Base-by-base conservation (phyloP, 1,140 invertebrate species). In the Periplaneta americana region DNA sequence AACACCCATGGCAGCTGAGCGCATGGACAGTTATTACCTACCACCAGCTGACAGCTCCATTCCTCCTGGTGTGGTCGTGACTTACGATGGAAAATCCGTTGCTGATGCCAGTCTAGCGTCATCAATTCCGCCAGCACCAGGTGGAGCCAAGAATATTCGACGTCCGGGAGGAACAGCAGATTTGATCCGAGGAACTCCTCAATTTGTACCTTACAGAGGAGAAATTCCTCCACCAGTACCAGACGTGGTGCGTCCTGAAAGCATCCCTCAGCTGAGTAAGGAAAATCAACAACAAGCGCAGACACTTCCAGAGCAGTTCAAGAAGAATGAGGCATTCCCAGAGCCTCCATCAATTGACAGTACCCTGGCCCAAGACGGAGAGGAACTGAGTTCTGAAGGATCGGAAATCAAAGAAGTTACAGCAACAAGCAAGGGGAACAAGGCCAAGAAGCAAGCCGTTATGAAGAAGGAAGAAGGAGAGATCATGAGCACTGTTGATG, bases 81-180 rank as follows among this genome's bases (percentile, higher is more conserved):
- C 93, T 11, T 95, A 93, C 83, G 94, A 95, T 84, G 94, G 93
- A 0, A 94, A 93, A 85, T 91, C 90, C 31, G 90, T 95, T 10
- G 91, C 93, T 6, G 93, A 93, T 75, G 88, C 90, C 15, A 91
- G 90, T 17, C 85, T 94, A 15, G 91, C 92, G 0, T 89, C 90
- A 75, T 88, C 91, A 0, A 89, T 91, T 78, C 89, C 89, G 18
- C 84, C 88, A 33, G 37, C 80, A 6, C 79, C 48, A 75, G 81
- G 83, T 34, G 82, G 74, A 15, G 85, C 82, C 3, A 84, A 84
- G 17, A 85, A 86, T 1, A 89, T 88, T 81, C 82, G 9, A 31
- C 36, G 82, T 36, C 83, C 84, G 11, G 90, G 91, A 0, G 90
- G 91, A 81, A 89, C 90, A 76, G 88, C 91, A 33, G 91, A 92